A percentile compares a stretch with the other conserved stretches of the same genome.
phyloP scores from a whole-genome alignment of 2,797 vertebrate species.

The Parauchenoglanis punctatus region DNA sequence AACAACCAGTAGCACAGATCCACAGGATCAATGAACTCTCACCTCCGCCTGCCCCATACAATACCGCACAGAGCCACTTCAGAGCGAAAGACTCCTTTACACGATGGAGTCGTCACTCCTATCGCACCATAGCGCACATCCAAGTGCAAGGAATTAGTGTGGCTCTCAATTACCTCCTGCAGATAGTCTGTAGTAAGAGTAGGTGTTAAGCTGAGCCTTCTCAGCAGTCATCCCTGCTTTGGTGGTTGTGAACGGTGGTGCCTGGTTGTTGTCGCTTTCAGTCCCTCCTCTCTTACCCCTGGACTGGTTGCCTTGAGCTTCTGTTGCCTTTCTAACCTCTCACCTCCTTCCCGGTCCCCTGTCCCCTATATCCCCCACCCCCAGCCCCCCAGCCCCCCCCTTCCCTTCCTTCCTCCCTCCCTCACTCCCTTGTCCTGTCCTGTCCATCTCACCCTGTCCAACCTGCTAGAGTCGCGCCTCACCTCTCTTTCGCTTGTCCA shows the following conservation, averaged over 20 bases:
- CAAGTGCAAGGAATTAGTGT: constrained; percentile 14
- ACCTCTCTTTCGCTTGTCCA: constrained; percentile 78
- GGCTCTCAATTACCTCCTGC: constrained; percentile 19
- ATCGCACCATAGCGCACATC: not conserved
- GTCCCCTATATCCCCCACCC: constrained; percentile 59
- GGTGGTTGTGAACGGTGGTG: constrained; percentile 72
- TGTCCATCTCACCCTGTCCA: constrained; percentile 64
- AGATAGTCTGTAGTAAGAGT: constrained; percentile 35
- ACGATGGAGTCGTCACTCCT: constrained; percentile 5
- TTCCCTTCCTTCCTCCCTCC: constrained; percentile 58
- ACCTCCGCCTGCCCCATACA: constrained; percentile 46
- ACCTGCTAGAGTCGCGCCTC: constrained; percentile 70
- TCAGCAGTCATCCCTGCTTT: constrained; percentile 68
- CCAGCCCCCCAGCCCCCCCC: constrained; percentile 47
- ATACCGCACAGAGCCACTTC: constrained; percentile 31
- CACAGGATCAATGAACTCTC: constrained; percentile 71
- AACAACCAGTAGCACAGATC: constrained; percentile 98
- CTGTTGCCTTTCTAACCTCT: constrained; percentile 72
- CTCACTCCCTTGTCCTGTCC: constrained; percentile 56
- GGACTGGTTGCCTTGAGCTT: constrained; percentile 55
- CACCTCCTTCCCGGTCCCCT: constrained; percentile 63
- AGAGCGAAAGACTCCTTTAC: constrained; percentile 22
- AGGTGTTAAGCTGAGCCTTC: constrained; percentile 46
- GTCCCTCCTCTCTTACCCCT: constrained; percentile 60
- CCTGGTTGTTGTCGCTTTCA: constrained; percentile 80